A percentile compares a stretch with the other conserved stretches of the same genome.
These are phyloP conservation scores for Pseudomyrmex cubaensis DNA, from an alignment of 1,140 invertebrate species.

Conservation along the genomic window DNA sequence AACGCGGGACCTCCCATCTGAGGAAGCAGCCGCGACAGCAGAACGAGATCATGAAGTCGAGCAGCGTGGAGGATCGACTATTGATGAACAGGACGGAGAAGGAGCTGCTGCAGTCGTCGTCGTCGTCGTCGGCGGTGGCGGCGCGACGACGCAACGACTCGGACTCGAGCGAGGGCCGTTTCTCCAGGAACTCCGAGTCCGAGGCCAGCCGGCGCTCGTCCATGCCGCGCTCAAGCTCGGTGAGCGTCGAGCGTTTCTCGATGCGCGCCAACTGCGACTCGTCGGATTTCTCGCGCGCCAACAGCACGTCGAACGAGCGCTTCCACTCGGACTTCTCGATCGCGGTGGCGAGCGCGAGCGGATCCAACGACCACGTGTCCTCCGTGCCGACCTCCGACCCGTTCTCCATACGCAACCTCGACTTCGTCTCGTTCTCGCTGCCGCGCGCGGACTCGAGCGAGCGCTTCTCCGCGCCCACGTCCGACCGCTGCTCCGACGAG, in stretches of 20 bases:
- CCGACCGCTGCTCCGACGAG: conserved; percentile 80
- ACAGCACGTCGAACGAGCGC: conserved; percentile 83
- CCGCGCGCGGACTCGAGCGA: conserved; percentile 80
- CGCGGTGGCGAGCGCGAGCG: conserved; percentile 82
- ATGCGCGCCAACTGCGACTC: conserved; percentile 83
- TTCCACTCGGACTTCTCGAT: conserved; percentile 84
- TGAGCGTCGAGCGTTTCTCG: conserved; percentile 83
- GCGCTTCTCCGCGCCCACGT: conserved; percentile 79
- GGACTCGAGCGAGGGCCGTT: conserved; percentile 82
- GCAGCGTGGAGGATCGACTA: conserved; percentile 80
- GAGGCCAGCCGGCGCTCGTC: conserved; percentile 77
- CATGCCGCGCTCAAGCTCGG: conserved; percentile 82
- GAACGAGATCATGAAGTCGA: conserved; percentile 84
- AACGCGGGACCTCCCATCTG: conserved; percentile 42
- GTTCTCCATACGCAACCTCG: conserved; percentile 82
- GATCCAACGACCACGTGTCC: conserved; percentile 81
- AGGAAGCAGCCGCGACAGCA: conserved; percentile 76
- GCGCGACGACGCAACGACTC: conserved; percentile 78
- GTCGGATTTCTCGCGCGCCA: conserved; percentile 83
- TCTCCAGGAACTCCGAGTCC: conserved; percentile 81
- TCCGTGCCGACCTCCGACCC: conserved; percentile 81
- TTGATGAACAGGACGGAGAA: conserved; percentile 78
- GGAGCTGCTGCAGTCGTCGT: conserved; percentile 16
- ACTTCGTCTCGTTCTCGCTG: conserved; percentile 80
- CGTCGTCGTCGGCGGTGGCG: not conserved